A percentile compares a stretch with the other conserved stretches of the same genome.
phyloP scores from a whole-genome alignment of 2,888 invertebrate genomes.

The Drosophila anomelani region DNA sequence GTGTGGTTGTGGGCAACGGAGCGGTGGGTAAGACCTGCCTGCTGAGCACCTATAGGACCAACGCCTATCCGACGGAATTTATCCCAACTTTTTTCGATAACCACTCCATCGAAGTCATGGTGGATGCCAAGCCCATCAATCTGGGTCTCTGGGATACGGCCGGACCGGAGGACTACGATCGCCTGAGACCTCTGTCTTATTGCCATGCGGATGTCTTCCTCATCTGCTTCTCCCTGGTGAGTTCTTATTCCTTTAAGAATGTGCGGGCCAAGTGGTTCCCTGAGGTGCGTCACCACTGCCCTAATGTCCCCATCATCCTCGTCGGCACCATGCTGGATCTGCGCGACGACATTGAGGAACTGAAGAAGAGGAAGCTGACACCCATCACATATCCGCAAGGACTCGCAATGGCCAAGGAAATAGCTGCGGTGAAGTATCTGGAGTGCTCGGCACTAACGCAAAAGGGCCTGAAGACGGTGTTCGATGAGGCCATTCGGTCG shows the following conservation, averaged over 20 bases:
- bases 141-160: slow-evolving; percentile 84
- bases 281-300: slow-evolving; percentile 83
- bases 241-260: slow-evolving; percentile 83
- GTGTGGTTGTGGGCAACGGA: slow-evolving; percentile 83
- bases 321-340: slow-evolving; percentile 83
- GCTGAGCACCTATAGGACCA: slow-evolving; percentile 83
- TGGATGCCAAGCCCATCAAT: slow-evolving; percentile 83
- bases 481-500: slow-evolving; percentile 84
- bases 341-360: slow-evolving; percentile 83
- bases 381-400: slow-evolving; percentile 84
- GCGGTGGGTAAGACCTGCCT: slow-evolving; percentile 84
- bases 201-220: slow-evolving; percentile 84
- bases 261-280: slow-evolving; percentile 84
- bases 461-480: slow-evolving; percentile 83
- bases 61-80: slow-evolving; percentile 84
- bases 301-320: slow-evolving; percentile 83
- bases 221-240: slow-evolving; percentile 83
- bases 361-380: slow-evolving; percentile 83
- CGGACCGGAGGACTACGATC: slow-evolving; percentile 83
- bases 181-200: slow-evolving; percentile 82
- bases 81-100: slow-evolving; percentile 84
- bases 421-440: slow-evolving; percentile 83
- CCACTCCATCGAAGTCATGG: slow-evolving; percentile 84
- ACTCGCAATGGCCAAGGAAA: slow-evolving; percentile 84
- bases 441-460: slow-evolving; percentile 83